Evolutionary conservation across 1,140 invertebrate species (phyloP).

Genomic region (Oscheius sp.): DNA sequence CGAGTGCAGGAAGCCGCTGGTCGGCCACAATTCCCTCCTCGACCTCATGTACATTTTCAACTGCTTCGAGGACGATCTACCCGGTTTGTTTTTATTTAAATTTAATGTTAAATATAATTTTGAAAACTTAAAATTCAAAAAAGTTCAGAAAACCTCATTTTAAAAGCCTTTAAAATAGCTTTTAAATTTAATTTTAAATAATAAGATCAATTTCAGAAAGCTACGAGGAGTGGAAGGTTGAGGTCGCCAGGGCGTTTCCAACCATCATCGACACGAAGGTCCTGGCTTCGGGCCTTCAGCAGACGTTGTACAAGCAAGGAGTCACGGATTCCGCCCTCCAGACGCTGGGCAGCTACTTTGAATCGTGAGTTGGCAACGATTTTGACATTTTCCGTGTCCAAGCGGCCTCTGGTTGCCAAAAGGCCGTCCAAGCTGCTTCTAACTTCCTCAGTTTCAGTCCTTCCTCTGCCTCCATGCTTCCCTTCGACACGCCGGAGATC

Average conservation of each 20-base stretch:
- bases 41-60: constrained; percentile 2
- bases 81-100: too few relatives aligned
- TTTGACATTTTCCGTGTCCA: too few relatives aligned
- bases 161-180: too few relatives aligned
- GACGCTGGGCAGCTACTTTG: not conserved
- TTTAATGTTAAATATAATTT: too few relatives aligned
- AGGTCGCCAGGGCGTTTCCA: not conserved
- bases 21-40: not conserved
- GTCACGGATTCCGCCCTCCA: not conserved
- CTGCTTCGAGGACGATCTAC: not conserved
- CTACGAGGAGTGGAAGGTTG: not conserved
- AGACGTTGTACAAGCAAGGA: not conserved
- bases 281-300: not conserved
- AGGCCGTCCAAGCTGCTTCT: too few relatives aligned
- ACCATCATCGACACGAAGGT: not conserved
- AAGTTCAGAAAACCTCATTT: too few relatives aligned
- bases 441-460: not conserved
- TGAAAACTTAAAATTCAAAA: too few relatives aligned
- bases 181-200: not conserved
- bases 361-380: not conserved
- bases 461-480: not conserved
- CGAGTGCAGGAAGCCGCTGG: not conserved
- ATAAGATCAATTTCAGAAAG: not conserved
- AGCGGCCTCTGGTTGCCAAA: too few relatives aligned
- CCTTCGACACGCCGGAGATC: not conserved